These are phyloP conservation scores for Epinotia brunnichana DNA, from an alignment of 2,888 invertebrate genomes.

Conservation along the genomic window DNA sequence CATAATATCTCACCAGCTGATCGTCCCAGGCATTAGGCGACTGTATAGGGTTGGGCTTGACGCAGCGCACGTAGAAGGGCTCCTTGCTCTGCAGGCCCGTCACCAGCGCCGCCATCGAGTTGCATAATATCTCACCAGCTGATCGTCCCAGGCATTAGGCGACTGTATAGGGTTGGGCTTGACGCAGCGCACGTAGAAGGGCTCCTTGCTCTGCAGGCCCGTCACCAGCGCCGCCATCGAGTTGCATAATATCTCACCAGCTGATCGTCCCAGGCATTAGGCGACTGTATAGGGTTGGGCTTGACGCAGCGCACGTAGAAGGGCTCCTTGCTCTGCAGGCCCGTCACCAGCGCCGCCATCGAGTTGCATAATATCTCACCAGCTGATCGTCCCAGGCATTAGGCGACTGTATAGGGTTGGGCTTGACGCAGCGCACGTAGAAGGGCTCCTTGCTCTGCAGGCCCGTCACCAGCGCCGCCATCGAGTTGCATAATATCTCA, in stretches of 20 bases:
- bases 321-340: slow-evolving; percentile 95
- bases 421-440: slow-evolving; percentile 98
- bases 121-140: no score
- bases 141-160: no score
- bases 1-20: no score
- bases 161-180: no score
- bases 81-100: no score
- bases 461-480: slow-evolving; percentile 94
- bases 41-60: no score
- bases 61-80: no score
- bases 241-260: slow-evolving; percentile 81
- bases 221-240: no score
- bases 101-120: no score
- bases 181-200: no score
- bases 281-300: slow-evolving; percentile 97
- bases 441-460: slow-evolving; percentile 96
- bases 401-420: slow-evolving; percentile 96
- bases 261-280: slow-evolving; percentile 92
- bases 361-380: slow-evolving; percentile 60
- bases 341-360: slow-evolving; percentile 94
- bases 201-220: no score
- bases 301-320: slow-evolving; percentile 99
- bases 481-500: slow-evolving; percentile 64
- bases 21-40: no score
- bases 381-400: slow-evolving; percentile 93